Evolutionary conservation across 2,113 vertebrate genomes (phyloP).

Genomic region (Phylloscopus trochilus): DNA sequence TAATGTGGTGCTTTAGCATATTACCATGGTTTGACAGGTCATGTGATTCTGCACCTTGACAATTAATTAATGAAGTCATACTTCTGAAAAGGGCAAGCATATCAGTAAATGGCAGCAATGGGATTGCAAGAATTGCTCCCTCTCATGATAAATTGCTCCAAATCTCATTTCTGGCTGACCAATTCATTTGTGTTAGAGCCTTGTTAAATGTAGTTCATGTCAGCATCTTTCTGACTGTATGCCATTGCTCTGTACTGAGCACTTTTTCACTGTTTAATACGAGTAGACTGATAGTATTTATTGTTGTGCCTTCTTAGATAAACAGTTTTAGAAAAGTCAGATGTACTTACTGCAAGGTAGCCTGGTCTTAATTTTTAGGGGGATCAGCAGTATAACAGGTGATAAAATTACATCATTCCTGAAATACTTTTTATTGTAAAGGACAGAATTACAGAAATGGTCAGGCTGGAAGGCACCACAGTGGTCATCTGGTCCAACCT

Average conservation of each 20-base stretch:
- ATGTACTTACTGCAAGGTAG: neutral
- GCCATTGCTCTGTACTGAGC: neutral
- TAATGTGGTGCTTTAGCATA: neutral
- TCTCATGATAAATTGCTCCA: conserved; percentile 18
- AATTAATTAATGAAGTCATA: conserved; percentile 20
- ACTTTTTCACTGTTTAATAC: neutral
- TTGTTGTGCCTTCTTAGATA: neutral
- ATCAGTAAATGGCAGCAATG: conserved; percentile 24
- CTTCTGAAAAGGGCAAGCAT: conserved; percentile 15
- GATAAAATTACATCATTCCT: neutral
- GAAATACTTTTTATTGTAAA: neutral
- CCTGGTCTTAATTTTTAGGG: neutral
- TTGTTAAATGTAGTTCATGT: conserved; percentile 7
- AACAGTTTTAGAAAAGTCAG: neutral
- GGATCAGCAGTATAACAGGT: neutral
- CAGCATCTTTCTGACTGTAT: conserved; percentile 10
- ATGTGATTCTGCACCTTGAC: neutral
- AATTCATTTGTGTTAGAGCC: conserved; percentile 29
- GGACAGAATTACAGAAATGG: neutral
- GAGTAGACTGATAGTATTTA: neutral
- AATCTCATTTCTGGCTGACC: conserved; percentile 24
- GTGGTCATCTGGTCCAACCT: neutral
- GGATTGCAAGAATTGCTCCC: neutral
- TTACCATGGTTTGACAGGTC: neutral
- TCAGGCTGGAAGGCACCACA: neutral